Evolutionary conservation across 1,140 invertebrate genomes (phyloP), one percentile per base, ranked within the genome.

Genomic region (Ostrea edulis): DNA sequence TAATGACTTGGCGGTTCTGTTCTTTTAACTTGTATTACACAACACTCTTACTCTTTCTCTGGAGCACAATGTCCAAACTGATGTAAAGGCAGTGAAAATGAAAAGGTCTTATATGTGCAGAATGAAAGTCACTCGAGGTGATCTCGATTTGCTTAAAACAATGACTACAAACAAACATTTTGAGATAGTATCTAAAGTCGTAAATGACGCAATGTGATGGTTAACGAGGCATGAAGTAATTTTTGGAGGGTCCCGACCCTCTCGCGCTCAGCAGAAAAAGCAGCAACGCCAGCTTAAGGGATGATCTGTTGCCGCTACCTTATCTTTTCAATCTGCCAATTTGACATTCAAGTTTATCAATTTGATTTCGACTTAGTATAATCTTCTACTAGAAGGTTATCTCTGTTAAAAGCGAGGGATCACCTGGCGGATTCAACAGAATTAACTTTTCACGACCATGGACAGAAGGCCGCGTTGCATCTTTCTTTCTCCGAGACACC

Each of bases 331-430:
- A 83, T 83, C 44, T 53, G 82, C 68, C 82, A 83, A 54, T 54
- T 83, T 53, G 82, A 83, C 82, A 83, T 53, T 52, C 52, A 83
- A 83, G 82, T 83, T 83, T 83, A 83, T 83, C 82, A 83, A 83
- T 54, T 54, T 83, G 82, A 52, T 52, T 83, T 52, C 52, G 52
- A 53, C 52, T 54, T n/a, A 83, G 52, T n/a, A 53, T 52, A 53
- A 83, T 54, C 44, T 44, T 54, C 14, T 53, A 83, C 44, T 52
- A 83, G 17, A 83, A 83, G 82, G 82, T 83, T 83, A 83, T 83
- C 82, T 53, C 44, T 53, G 82, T 83, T 83, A 54, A 83, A 83
- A 83, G 82, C 44, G 44, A 51, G 20, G 82, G 52, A 83, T 83
- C 82, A 83, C 82, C 82, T 52, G 20, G 44, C 17, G 82, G 82